These are phyloP conservation scores for Oreohelix idahoensis DNA, from an alignment of 1,140 invertebrate genomes.

Conservation along the genomic window DNA sequence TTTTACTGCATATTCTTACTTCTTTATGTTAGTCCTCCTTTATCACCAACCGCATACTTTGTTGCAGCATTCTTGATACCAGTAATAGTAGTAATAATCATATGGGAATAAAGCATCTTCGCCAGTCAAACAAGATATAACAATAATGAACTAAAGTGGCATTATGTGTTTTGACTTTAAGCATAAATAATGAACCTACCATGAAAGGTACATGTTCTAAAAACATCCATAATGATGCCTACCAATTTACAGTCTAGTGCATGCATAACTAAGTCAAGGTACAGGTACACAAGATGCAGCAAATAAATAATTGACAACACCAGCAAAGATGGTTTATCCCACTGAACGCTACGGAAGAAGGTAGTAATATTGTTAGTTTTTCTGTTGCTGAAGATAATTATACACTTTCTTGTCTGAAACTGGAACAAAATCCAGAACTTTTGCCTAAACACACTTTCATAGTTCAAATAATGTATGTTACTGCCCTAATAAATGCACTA, in stretches of 20 bases:
- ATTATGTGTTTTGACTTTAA: slow-evolving; percentile 8
- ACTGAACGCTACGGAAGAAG: not conserved
- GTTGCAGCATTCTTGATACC: slow-evolving; percentile 17
- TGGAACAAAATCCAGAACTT: too few species aligned
- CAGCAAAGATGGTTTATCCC: slow-evolving; percentile 38
- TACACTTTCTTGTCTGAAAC: too few species aligned
- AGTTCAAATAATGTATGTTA: too few species aligned
- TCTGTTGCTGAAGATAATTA: too few species aligned
- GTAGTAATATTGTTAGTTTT: not conserved
- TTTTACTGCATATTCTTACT: slow-evolving; percentile 41
- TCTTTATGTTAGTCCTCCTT: slow-evolving; percentile 28
- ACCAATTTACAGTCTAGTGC: slow-evolving; percentile 17
- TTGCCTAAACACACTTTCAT: too few species aligned
- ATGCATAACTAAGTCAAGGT: slow-evolving; percentile 37
- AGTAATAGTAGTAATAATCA: slow-evolving; percentile 4
- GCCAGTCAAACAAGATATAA: slow-evolving; percentile 23
- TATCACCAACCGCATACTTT: slow-evolving; percentile 32
- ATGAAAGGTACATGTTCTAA: not conserved
- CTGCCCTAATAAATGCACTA: too few species aligned
- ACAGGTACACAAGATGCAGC: not conserved
- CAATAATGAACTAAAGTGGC: not conserved
- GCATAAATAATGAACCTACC: slow-evolving; percentile 31
- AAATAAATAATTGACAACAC: slow-evolving; percentile 33
- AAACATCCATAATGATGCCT: slow-evolving; percentile 28
- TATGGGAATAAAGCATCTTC: slow-evolving; percentile 33